Base-by-base conservation (phyloP, 1,140 invertebrate genomes). In the Goniozus legneri region DNA sequence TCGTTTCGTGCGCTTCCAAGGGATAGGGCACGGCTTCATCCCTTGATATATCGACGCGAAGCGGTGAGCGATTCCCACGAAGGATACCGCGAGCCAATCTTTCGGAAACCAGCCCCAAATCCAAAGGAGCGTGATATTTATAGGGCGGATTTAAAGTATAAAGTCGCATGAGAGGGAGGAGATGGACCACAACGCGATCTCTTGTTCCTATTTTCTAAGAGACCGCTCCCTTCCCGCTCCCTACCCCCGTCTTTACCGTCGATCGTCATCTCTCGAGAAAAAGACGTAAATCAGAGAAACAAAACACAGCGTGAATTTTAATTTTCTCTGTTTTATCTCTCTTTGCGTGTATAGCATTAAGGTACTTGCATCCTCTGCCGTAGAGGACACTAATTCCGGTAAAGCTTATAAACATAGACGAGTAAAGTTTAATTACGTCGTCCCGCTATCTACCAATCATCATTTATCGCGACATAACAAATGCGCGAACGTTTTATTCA, bases 71-170 rank as follows among this genome's bases (percentile, higher is more conserved):
- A 76, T 76, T 76, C 71, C 71, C 72, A 73, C 72, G 70, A 59
- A 65, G 72, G 66, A 71, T 75, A 71, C 65, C 67, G 67, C 62
- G 71, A 75, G 71, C 72, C 73, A 76, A 76, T 76, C 73, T 76
- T 76, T 75, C 69, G 73, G 73, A 76, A 76, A 76, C 70, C 71
- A 73, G 63, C 64, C 67, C 64, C 62, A 67, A 67, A 71, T 72
- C 71, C 71, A 67, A 74, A 74, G 65, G 60, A 73, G 67, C 65
- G 54, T 69, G 70, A 76, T 76, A 76, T 76, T 76, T 76, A 76
- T 76, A 73, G 71, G 69, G 55, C 44, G 72, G 73, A 75, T 76
- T 76, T 76, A 73, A 75, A 75, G 71, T 73, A 76, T 76, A 75
- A 76, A 76, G 69, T 73, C 66, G 62, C 58, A 39, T 37, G 14